Evolutionary conservation across 2,888 invertebrate genomes (phyloP), one percentile per base, ranked within the genome.

Genomic region (Spicauda simplicius): DNA sequence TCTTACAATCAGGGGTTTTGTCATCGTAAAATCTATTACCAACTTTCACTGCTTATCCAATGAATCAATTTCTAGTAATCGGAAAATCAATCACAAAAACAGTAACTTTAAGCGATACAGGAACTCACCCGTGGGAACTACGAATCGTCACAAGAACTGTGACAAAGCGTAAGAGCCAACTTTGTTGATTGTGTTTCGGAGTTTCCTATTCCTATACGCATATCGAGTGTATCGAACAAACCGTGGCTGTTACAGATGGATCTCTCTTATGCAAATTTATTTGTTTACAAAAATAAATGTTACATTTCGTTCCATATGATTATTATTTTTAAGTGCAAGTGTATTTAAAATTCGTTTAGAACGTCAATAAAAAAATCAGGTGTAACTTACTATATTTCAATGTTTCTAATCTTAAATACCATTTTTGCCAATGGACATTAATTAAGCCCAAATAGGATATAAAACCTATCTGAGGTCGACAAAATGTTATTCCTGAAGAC

Each of bases 31-130:
- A 70, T 70, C 61, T 70, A 71, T 69, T 69, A 61, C 61, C 62
- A 77, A 82, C 82, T 85, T 84, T 85, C 83, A 70, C 80, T 72
- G 73, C 68, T 74, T 79, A 74, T 73, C 68, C 76, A 80, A 73
- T 79, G 78, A 81, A 83, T 82, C 79, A 80, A 80, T 83, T 85
- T 76, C 78, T 76, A 83, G 67, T 71, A 72, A 75, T 81, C 74
- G 71, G 78, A 84, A 82, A 85, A 80, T 76, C 76, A 77, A 71
- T 72, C 77, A 76, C 80, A 87, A 87, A 87, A 88, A 87, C 77
- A 74, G 72, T 77, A 80, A 79, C 76, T 74, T 72, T 77, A 76
- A 73, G 58, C 77, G 76, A 79, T 75, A 76, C 71, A 77, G 77
- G 80, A 77, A 79, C 77, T 80, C 80, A 50, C 10, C 62, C 82